Evolutionary conservation across 2,888 invertebrate genomes (phyloP).

Genomic region (Pollenia angustigena): DNA sequence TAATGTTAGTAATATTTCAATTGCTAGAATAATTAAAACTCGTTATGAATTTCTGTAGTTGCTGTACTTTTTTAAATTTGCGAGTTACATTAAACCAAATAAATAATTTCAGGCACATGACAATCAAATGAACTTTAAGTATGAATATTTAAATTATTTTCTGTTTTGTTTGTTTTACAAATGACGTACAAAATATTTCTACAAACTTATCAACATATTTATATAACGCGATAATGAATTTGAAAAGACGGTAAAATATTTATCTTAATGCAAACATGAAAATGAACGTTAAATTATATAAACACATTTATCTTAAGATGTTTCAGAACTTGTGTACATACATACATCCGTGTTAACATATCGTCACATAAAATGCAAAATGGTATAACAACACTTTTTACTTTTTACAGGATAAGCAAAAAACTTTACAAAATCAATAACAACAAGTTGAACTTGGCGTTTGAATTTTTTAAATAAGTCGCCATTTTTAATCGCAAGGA

Average conservation of each 20-base stretch:
- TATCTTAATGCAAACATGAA: slow-evolving; percentile 48
- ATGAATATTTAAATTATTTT: slow-evolving; percentile 25
- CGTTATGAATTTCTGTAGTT: slow-evolving; percentile 32
- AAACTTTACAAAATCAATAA: too few relatives aligned
- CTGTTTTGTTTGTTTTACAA: slow-evolving; percentile 13
- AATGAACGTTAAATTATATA: slow-evolving; percentile 6
- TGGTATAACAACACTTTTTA: too few relatives aligned
- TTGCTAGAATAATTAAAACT: slow-evolving; percentile 57
- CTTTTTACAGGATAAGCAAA: too few relatives aligned
- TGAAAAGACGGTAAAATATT: slow-evolving; percentile 22
- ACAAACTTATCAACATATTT: too few relatives aligned
- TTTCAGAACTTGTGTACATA: not conserved
- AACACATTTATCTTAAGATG: slow-evolving; percentile 25
- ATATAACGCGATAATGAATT: not conserved
- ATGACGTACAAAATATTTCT: slow-evolving; percentile 25
- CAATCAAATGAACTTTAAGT: slow-evolving; percentile 47
- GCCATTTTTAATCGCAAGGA: too few relatives aligned
- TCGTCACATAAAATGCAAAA: too few relatives aligned
- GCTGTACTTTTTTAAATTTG: not conserved
- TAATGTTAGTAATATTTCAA: slow-evolving; percentile 13
- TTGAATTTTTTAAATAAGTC: too few relatives aligned
- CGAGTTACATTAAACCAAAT: slow-evolving; percentile 51
- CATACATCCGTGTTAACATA: too few relatives aligned
- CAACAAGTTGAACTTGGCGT: too few relatives aligned
- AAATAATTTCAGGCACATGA: slow-evolving; percentile 53